Base-by-base conservation (phyloP, 2,888 invertebrate species). In the Tridacna gigas region DNA sequence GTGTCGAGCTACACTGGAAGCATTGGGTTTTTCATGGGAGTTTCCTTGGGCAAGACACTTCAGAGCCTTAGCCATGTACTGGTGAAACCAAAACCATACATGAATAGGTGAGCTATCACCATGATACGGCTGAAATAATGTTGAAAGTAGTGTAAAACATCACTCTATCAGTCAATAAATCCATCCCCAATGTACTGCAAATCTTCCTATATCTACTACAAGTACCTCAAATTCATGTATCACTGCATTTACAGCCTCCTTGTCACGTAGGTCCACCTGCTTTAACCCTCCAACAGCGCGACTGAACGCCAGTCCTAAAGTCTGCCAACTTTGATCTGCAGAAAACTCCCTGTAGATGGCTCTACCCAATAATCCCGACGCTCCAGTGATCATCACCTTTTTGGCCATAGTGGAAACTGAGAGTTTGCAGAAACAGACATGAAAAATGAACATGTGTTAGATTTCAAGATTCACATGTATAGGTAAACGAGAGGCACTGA, bases 301-400 rank as follows among this genome's bases (percentile, higher is more conserved):
- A 4, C 91, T 90, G 83, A 91, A 94, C 13, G 93, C 93, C 51
- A 94, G 83, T 0, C 94, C 94, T 20, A 92, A 80, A 1, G 87
- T 93, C 56, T 92, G 87, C 95, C 95, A 95, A 37, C 91, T 89
- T 20, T 75, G 60, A 45, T 92, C 90, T 65, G 85, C 78, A 7
- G 84, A 74, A 88, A 95, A 95, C 75, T 90, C 91, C 74, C 91
- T 86, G 37, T 91, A 84, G 13, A 95, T 82, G 9, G 95, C 94
- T 84, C 95, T 87, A 0, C 95, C 95, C 26, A 96, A 91, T n/a
- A 96, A 89, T 7, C 95, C 95, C 0, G 95, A 95, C 0, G 95
- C 95, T 65, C 95, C 95, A 28, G 95, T 96, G 1, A 96, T 91
- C 75, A 95, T 60, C 22, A 94, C 94, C 51, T 88, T 89, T 77